Evolutionary conservation across 2,113 vertebrate species (phyloP).

Genomic region (human (Homo sapiens)): DNA sequence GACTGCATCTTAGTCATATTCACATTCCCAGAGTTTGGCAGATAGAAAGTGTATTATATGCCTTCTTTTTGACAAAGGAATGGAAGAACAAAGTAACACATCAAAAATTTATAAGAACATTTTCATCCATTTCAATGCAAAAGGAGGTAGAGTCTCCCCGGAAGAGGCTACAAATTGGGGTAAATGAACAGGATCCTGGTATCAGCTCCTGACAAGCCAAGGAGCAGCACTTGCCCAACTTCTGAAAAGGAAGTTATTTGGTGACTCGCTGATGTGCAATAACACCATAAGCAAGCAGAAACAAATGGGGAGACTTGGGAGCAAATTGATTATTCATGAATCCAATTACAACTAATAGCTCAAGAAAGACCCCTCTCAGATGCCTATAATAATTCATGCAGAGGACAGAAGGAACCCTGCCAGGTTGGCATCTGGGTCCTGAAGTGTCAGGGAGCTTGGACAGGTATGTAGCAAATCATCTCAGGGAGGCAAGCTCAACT

Average conservation of each 20-base stretch:
- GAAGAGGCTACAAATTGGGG: neutral
- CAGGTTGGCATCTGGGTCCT: neutral
- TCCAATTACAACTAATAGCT: constrained; percentile 68
- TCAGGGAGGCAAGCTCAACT: neutral
- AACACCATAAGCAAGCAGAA: constrained; percentile 41
- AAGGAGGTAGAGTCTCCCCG: neutral
- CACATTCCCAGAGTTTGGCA: neutral
- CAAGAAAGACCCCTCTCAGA: constrained; percentile 50
- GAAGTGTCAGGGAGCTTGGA: neutral
- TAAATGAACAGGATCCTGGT: neutral
- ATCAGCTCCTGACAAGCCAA: neutral
- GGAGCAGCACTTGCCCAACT: neutral
- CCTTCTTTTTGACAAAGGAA: neutral
- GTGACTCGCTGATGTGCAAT: neutral
- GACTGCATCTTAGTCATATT: neutral
- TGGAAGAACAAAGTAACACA: neutral
- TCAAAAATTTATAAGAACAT: neutral
- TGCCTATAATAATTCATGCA: constrained; percentile 28
- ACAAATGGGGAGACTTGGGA: constrained; percentile 34
- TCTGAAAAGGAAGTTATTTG: neutral
- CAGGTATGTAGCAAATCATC: neutral
- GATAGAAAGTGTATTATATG: neutral
- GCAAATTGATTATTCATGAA: constrained; percentile 67
- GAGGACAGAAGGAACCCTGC: neutral
- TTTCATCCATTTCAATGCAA: neutral